Base-by-base conservation (phyloP, 2,888 invertebrate species). In the Nomada fucata region DNA sequence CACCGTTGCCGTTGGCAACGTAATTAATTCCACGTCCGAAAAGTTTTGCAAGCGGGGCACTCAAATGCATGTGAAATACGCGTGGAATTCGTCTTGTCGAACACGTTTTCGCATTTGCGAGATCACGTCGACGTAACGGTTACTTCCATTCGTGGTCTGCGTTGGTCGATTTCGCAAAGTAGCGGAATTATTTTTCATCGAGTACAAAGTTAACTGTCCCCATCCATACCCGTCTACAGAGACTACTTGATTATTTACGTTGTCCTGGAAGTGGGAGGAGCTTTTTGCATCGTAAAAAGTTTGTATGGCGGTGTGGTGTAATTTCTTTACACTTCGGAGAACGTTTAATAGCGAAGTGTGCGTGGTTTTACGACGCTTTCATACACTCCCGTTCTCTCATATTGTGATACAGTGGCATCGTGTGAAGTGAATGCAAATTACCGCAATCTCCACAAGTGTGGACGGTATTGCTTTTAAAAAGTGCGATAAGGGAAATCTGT, bases 401-500 rank as follows among this genome's bases (percentile, higher is more conserved):
- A 44, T 42, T 7, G 4, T 47, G 23, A 53, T 36, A 36, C 7
- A 15, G 44, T 9, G 1, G 59, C 13, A 15, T 59, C 36, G 13
- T n/a, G 20, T 3, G 18, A n/a, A 13, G 36, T 13, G 63, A 52
- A 57, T 42, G 72, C 65, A 65, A 65, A 76, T 63, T 65, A 44
- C 44, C n/a, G 26, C 44, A 55, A 72, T 77, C 72, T 64, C 26
- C 57, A 67, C 61, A 68, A 60, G 53, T 13, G 55, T 47, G 42
- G 50, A 18, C 57, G 64, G 29, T n/a, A 72, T 68, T 11, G 55
- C 23, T n/a, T 26, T 42, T 75, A 74, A 79, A 82, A 84, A 36
- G 70, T 23, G 47, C 53, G 76, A 76, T 78, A 69, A 64, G 42
- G n/a, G 36, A 53, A 83, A 90, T 88, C 91, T 89, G 90, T 89